These are phyloP conservation scores for Drosophila quinaria DNA, from an alignment of 2,888 invertebrate genomes.

Conservation along the genomic window DNA sequence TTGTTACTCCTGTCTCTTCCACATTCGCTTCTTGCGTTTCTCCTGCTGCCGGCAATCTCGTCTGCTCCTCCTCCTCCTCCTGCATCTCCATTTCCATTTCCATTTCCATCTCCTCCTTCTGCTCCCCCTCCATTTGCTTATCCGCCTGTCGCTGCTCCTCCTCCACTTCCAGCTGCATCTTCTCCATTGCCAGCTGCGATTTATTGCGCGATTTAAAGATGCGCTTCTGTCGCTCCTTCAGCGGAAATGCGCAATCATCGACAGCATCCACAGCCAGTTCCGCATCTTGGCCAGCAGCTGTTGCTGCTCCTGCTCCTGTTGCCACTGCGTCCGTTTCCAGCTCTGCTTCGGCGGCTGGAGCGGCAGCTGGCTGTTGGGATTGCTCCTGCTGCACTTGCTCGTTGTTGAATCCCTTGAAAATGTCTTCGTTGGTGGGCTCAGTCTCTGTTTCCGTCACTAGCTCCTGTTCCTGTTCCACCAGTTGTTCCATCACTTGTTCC, in stretches of 20 bases:
- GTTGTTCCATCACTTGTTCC: too few relatives aligned
- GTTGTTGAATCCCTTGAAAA: constrained; percentile 44
- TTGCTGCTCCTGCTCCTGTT: background rate
- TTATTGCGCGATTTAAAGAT: constrained; percentile 85
- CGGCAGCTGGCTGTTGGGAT: background rate
- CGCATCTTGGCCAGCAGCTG: background rate
- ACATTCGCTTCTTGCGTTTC: background rate
- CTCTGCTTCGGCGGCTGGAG: constrained; percentile 3
- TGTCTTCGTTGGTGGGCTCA: constrained; percentile 10
- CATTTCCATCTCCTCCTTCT: background rate
- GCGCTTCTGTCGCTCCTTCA: constrained; percentile 85
- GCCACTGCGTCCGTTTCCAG: background rate
- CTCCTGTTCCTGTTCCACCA: background rate
- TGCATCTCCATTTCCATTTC: background rate
- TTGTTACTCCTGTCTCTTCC: background rate
- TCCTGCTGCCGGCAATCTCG: background rate
- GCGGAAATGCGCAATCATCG: constrained; percentile 71
- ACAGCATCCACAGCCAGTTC: background rate
- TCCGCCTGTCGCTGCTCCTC: constrained; percentile 5
- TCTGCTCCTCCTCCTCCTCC: background rate
- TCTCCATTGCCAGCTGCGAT: constrained; percentile 33
- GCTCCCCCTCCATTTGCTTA: background rate
- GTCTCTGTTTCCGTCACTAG: background rate
- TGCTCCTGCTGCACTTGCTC: constrained; percentile 15
- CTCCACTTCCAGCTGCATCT: background rate